A percentile compares a stretch with the other conserved stretches of the same genome.
phyloP scores from a whole-genome alignment of 2,797 vertebrate genomes.

The Sorex maritimensis region DNA sequence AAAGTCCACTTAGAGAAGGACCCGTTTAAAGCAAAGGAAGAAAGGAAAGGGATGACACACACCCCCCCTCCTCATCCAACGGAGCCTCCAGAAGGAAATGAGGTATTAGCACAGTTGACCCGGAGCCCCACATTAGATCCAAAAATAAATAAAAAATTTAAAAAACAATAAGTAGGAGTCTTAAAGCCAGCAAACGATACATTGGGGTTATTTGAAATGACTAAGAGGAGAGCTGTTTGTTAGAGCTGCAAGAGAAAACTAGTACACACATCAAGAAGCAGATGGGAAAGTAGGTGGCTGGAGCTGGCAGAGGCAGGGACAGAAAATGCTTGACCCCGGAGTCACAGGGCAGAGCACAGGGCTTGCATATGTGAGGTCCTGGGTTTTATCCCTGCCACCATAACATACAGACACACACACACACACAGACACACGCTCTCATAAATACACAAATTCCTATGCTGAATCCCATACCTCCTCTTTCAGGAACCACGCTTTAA shows the following conservation, averaged over 20 bases:
- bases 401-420: too few relatives aligned
- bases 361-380: too few relatives aligned
- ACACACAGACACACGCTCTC: too few relatives aligned
- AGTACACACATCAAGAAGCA: background rate
- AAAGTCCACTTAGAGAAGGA: too few relatives aligned
- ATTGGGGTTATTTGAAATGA: background rate
- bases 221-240: background rate
- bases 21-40: background rate
- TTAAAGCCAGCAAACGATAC: background rate
- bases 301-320: background rate
- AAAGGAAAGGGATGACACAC: background rate
- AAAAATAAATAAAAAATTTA: too few relatives aligned
- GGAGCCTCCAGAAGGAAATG: background rate
- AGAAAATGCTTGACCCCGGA: background rate
- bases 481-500: background rate
- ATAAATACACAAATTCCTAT: too few relatives aligned
- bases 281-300: rapidly evolving
- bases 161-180: too few relatives aligned
- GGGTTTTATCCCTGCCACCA: too few relatives aligned
- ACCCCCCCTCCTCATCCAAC: too few relatives aligned
- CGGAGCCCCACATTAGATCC: background rate
- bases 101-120: background rate
- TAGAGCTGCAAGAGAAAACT: background rate
- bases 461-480: background rate
- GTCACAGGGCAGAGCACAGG: too few relatives aligned